Evolutionary conservation across 2,113 vertebrate genomes (phyloP), one percentile per base, ranked within the genome.

Genomic region (Sinocyclocheilus rhinocerous): DNA sequence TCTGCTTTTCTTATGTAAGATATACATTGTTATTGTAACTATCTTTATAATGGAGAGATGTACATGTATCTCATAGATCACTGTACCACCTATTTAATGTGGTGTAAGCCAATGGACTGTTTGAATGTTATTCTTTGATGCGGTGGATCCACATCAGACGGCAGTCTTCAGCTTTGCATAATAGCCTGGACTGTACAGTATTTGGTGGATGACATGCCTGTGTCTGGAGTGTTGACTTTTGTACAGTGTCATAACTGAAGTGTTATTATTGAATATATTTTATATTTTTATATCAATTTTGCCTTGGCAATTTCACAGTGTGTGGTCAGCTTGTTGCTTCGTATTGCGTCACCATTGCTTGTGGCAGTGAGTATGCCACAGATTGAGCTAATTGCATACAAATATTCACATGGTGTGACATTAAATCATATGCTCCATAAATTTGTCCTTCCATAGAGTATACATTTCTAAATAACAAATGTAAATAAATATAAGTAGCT

Each of bases 1-100:
- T 84, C 55, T 76, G 4, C 39, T 45, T 55, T 42, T 45, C 48
- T 89, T 52, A 85, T 69, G 24, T 75, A 52, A 59, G 57, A 84
- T 70, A 33, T 59, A n/a, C 16, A 12, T 42, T 59, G 33, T 83
- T 87, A 26, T 81, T 89, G 50, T 76, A 72, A 78, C 78, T 82
- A 29, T 75, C 5, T 13, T 16, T 45, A 6, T 13, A 65, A n/a
- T 42, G 8, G 50, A 78, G 39, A 52, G 72, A 48, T 76, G 42
- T 45, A 45, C 6, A 39, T 16, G 22, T 22, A 39, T 61, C 55
- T 61, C 70, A n/a, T 73, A 73, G 20, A 73, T 73, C 70, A 45
- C 39, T 45, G 36, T 42, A n/a, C 20, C 22, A 1, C 20, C 13
- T 42, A n/a, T 73, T 42, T 73, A 73, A 73, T 73, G 20, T 45